Evolutionary conservation across 2,797 vertebrate species (phyloP).

Genomic region (Megaceryle alcyon): DNA sequence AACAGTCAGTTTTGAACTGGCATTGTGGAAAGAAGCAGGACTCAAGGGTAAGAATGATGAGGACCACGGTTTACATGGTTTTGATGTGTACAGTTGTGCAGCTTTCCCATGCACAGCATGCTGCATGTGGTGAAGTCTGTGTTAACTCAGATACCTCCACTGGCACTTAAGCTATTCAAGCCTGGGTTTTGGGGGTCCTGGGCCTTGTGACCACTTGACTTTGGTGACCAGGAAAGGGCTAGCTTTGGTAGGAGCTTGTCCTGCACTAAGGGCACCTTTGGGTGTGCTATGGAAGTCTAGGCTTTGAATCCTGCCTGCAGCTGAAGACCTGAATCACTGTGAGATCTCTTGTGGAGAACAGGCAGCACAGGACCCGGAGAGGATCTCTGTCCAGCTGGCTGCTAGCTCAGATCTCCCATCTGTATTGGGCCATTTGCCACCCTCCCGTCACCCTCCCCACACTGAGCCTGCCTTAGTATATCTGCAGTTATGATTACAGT

Average conservation of each 20-base stretch:
- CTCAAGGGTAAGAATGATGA: not conserved
- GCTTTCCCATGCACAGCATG: rapidly evolving
- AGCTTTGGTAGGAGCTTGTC: not conserved
- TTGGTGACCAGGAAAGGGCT: not conserved
- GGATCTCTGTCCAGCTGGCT: not conserved
- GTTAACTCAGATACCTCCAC: not conserved
- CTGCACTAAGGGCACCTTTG: rapidly evolving
- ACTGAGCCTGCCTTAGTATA: not conserved
- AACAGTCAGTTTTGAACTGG: not conserved
- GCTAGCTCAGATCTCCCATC: not conserved
- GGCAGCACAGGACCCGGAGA: not conserved
- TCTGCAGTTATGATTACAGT: not conserved
- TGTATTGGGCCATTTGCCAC: not conserved
- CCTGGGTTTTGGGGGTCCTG: not conserved
- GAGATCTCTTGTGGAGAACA: not conserved
- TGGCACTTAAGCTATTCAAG: not conserved
- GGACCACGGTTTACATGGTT: not conserved
- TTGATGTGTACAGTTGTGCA: not conserved
- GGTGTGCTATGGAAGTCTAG: not conserved
- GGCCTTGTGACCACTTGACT: not conserved
- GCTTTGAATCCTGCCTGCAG: not conserved
- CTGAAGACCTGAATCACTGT: not conserved
- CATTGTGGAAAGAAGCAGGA: not conserved
- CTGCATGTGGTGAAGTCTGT: not conserved
- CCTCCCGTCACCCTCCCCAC: not conserved